Evolutionary conservation across 2,797 vertebrate genomes (phyloP).

Genomic region (Tenualosa ilisha): DNA sequence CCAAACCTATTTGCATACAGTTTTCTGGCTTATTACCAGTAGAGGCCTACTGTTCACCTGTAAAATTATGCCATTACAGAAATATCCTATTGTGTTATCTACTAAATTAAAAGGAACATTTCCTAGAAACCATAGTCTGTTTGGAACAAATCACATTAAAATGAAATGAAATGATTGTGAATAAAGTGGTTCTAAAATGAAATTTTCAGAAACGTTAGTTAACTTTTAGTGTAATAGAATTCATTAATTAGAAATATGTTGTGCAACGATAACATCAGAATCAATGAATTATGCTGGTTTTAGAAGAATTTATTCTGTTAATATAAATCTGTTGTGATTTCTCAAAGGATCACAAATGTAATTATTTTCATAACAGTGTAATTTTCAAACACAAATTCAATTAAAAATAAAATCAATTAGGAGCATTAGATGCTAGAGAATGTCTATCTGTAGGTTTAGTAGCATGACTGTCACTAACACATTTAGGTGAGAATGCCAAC

Average conservation of each 20-base stretch:
- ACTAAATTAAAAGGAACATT: conserved; percentile 12
- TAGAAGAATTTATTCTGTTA: background rate
- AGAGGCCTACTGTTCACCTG: background rate
- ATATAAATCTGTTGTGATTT: background rate
- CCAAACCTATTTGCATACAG: background rate
- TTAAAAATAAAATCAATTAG: background rate
- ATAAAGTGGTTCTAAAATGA: too few species aligned
- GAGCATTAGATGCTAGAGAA: background rate
- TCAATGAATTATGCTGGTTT: background rate
- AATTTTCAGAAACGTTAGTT: too few species aligned
- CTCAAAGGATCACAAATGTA: background rate
- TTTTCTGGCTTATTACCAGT: background rate
- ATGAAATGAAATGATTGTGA: too few species aligned
- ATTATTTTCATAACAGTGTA: background rate
- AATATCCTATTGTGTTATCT: background rate
- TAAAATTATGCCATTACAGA: background rate
- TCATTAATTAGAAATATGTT: background rate
- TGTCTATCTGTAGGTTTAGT: background rate
- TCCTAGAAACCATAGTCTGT: background rate
- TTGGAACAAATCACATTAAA: too few species aligned
- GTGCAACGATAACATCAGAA: background rate
- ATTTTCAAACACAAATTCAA: background rate
- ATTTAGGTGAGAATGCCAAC: background rate
- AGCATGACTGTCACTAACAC: background rate
- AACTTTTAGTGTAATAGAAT: background rate